Conservation (phyloP, 2,888 invertebrate genomes). For the Argyresthia goedartella region DNA sequence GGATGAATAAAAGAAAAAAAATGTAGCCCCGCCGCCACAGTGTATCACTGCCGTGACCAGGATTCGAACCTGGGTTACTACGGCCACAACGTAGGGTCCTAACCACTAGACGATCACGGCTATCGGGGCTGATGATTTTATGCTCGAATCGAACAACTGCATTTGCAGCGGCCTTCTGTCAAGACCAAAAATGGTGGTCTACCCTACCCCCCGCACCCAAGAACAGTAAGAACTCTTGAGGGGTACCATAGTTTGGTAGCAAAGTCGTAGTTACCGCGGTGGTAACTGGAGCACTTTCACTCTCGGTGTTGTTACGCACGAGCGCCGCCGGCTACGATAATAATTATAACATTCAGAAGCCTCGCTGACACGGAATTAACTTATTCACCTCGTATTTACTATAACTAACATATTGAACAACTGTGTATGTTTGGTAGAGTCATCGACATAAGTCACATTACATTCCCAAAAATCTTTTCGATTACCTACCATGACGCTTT, state of each 20-base stretch:
- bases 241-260: slow-evolving; percentile 1
- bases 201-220: slow-evolving; percentile 12
- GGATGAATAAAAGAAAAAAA: no score
- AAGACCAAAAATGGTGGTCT: slow-evolving; percentile 5
- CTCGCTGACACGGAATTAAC: no score
- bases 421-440: no score
- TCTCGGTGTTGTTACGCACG: slow-evolving; percentile 14
- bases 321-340: slow-evolving; percentile 18
- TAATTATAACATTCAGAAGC: slow-evolving; percentile 4
- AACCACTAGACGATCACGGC: slow-evolving; percentile 83
- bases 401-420: no score
- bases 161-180: background rate
- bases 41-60: slow-evolving; percentile 74
- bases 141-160: slow-evolving; percentile 3
- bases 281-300: slow-evolving; percentile 14
- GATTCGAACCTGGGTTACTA: slow-evolving; percentile 84
- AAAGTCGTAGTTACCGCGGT: slow-evolving; percentile 9
- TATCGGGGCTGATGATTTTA: slow-evolving; percentile 33
- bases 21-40: slow-evolving; percentile 9
- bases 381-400: no score
- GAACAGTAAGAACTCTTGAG: slow-evolving; percentile 6
- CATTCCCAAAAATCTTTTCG: no score
- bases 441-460: no score
- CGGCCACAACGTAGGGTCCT: slow-evolving; percentile 81
- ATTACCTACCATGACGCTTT: no score